A percentile compares a stretch with the other conserved stretches of the same genome.
Conservation (phyloP, 2,113 vertebrate species). For the Hyperopisus bebe region DNA sequence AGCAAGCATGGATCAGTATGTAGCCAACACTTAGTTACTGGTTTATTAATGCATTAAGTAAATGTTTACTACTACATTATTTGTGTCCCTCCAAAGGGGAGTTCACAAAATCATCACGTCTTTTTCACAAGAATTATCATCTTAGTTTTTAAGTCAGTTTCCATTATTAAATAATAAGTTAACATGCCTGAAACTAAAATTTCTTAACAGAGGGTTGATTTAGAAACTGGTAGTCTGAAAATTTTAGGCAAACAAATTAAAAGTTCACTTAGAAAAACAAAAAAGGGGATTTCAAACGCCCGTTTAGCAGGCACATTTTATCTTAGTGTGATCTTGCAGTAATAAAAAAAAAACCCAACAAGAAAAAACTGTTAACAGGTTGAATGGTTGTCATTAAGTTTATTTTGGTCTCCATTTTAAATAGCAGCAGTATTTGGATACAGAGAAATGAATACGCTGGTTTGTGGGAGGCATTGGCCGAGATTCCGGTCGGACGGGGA, state of each 20-base stretch:
- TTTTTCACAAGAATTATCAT: not conserved
- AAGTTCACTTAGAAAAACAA: not conserved
- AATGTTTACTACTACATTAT: not conserved
- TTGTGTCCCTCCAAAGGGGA: not conserved
- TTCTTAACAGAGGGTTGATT: not conserved
- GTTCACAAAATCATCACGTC: not conserved
- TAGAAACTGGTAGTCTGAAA: not conserved
- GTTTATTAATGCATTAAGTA: not conserved
- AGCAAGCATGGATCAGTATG: not conserved
- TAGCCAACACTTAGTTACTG: not conserved
- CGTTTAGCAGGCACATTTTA: not conserved
- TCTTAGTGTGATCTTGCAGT: not conserved
- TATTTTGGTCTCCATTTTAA: constrained; percentile 66
- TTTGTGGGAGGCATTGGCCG: constrained; percentile 61
- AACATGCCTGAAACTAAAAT: not conserved
- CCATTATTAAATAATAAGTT: not conserved
- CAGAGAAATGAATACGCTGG: constrained; percentile 49
- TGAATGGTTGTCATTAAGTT: constrained; percentile 65
- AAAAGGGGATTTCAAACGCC: not conserved
- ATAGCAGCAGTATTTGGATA: constrained; percentile 63
- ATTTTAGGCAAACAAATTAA: not conserved
- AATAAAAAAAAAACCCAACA: not conserved
- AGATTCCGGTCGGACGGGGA: constrained; percentile 51
- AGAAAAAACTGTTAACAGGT: constrained; percentile 30
- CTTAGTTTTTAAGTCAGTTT: not conserved